A percentile compares a stretch with the other conserved stretches of the same genome.
These are phyloP conservation scores for Rhysida immarginata DNA, from an alignment of 1,140 invertebrate genomes.

Conservation along the genomic window DNA sequence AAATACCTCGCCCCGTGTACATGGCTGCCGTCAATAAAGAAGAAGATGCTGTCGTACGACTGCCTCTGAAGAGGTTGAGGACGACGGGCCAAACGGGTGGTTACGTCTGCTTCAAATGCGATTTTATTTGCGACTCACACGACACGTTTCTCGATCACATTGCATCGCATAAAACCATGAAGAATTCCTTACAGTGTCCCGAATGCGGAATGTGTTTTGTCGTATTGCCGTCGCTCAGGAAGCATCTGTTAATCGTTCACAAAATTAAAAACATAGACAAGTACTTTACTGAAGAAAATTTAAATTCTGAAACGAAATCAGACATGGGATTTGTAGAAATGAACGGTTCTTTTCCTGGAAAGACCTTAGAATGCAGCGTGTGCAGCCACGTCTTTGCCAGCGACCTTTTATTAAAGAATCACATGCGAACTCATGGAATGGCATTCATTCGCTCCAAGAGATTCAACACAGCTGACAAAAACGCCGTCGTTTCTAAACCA, in stretches of 20 bases:
- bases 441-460: slow-evolving; percentile 27
- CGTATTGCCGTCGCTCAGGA: slow-evolving; percentile 24
- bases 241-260: slow-evolving; percentile 30
- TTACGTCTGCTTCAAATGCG: slow-evolving; percentile 28
- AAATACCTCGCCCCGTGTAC: slow-evolving; percentile 2
- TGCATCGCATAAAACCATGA: slow-evolving; percentile 20
- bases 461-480: not conserved
- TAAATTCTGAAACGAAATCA: slow-evolving; percentile 3
- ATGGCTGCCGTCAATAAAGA: not conserved
- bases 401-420: slow-evolving; percentile 20
- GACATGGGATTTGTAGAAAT: not conserved
- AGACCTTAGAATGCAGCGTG: slow-evolving; percentile 23
- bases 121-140: slow-evolving; percentile 17
- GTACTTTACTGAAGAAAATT: slow-evolving; percentile 19
- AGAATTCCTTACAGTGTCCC: slow-evolving; percentile 25
- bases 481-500: too few relatives aligned
- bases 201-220: slow-evolving; percentile 30
- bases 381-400: slow-evolving; percentile 26
- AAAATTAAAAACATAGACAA: slow-evolving; percentile 23
- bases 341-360: not conserved
- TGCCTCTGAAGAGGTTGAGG: not conserved
- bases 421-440: slow-evolving; percentile 32
- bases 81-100: not conserved
- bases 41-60: not conserved
- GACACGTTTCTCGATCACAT: slow-evolving; percentile 24